These are phyloP conservation scores for Euleptes europaea DNA, from an alignment of 2,113 vertebrate genomes.

Conservation along the genomic window DNA sequence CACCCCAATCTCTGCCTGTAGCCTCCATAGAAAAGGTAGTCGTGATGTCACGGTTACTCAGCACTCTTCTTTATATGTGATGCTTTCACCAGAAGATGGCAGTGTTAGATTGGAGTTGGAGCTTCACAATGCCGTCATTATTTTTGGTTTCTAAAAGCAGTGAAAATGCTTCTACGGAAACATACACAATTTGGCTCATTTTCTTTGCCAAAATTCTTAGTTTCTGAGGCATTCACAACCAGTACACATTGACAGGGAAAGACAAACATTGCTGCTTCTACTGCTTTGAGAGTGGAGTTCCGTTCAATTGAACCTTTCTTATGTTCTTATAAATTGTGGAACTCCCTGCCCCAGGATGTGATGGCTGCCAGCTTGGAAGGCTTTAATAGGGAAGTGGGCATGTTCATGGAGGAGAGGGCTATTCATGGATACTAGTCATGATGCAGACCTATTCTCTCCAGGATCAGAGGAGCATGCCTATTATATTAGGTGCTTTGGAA, in stretches of 20 bases:
- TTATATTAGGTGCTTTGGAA: no score
- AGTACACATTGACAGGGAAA: not conserved
- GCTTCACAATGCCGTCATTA: not conserved
- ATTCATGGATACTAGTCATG: no score
- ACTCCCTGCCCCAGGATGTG: no score
- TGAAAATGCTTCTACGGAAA: not conserved
- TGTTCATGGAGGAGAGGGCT: no score
- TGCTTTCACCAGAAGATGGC: slow-evolving; percentile 11
- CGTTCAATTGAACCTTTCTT: not conserved
- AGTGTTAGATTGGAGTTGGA: not conserved
- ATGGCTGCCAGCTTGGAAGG: no score
- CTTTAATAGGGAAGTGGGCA: no score
- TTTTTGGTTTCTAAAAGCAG: not conserved
- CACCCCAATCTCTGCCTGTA: not conserved
- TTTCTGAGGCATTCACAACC: not conserved
- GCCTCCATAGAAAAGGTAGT: not conserved
- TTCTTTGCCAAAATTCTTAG: not conserved
- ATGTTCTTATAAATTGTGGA: no score
- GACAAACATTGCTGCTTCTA: not conserved
- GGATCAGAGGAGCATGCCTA: no score
- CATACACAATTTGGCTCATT: not conserved
- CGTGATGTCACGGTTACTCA: not conserved
- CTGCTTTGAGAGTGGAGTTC: not conserved
- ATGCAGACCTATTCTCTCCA: no score
- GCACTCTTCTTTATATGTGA: not conserved